Base-by-base conservation (phyloP, 2,888 invertebrate species). In the Sminthurinus aureus region DNA sequence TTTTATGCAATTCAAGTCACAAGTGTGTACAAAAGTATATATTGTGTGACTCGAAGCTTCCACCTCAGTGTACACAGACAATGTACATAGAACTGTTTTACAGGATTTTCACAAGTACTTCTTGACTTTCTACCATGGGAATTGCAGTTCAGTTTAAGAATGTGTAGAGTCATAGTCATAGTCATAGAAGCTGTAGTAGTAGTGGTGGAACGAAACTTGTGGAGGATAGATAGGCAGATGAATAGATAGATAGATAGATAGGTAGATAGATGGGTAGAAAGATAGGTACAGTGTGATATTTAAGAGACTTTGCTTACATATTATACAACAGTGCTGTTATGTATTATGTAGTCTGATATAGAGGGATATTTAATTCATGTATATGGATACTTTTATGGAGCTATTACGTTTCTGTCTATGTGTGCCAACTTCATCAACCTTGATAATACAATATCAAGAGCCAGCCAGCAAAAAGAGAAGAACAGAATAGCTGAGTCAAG, bases 401-500 rank as follows among this genome's bases (percentile, higher is more conserved):
- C 71, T 24, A 71, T 71, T 24, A 71, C 71, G 26, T 22, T 71
- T 71, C 26, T 38, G 38, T 71, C 22, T 71, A 71, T 71, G 71
- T 24, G 24, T 71, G 71, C 71, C 71, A 71, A 71, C 26, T 24
- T 71, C 22, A 58, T 58, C 58, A 58, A 58, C 18, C 38, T 58
- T 58, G 58, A 58, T 58, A 58, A 13, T 58, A 58, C 58, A 18
- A 58, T 58, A 58, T 58, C 15, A 58, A 58, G 58, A 58, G 58
- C 15, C 13, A 58, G 58, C 13, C 15, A 58, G 58, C 18, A 18
- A 58, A 18, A 58, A 38, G 71, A 71, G 71, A 71, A 24, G 24
- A 71, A 69, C 67, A 69, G 71, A 71, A 71, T 71, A 24, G 71
- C 71, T 71, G 71, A 71, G 71, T 71, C 71, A 24, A 71, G 71